Base-by-base conservation (phyloP, 2,113 vertebrate genomes). In the Heterotis niloticus region DNA sequence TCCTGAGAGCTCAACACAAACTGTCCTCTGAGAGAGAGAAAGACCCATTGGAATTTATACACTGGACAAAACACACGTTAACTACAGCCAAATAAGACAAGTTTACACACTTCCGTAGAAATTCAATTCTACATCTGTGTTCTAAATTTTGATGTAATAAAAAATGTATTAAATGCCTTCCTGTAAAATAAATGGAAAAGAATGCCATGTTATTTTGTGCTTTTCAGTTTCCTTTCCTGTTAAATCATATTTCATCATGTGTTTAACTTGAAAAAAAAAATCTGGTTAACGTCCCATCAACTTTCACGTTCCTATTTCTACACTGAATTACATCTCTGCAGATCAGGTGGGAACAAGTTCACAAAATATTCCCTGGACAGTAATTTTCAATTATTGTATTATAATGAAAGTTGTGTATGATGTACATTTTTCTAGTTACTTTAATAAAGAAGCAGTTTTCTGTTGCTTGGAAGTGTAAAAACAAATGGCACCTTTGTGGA, bases 1-100 rank as follows among this genome's bases (percentile, higher is more conserved):
- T 60, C 54, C 70, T 51, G 17, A 59, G 23, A 20, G 17, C 20
- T 83, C 87, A 34, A 86, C 87, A 29, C 92, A 93, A 23, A 92
- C 91, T 29, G 89, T 86, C 56, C 70, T 93, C 82, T 93, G 90
- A 88, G 68, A 24, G 68, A 24, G 60, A 73, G 51, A 44, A 65
- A 76, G 75, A 76, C 24, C n/a, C 26, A 76, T 26, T 76, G 59
- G n/a, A 74, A 51, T 26, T 18, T 70, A 20, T 28, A 68, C 18
- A 52, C 28, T 18, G 29, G 34, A 9, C 64, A 34, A 26, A 57
- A 23, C 17, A 78, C 26, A 78, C 64, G 26, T 17, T 24, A 17
- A 20, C 66, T 51, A 52, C 20, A 29, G 44, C 29, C 23, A 72
- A 51, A 29, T 57, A 78, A 78, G 44, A 20, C 24, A 26, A n/a